Evolutionary conservation across 2,797 vertebrate species (phyloP), one percentile per base, ranked within the genome.

Genomic region (Centroberyx gerrardi): DNA sequence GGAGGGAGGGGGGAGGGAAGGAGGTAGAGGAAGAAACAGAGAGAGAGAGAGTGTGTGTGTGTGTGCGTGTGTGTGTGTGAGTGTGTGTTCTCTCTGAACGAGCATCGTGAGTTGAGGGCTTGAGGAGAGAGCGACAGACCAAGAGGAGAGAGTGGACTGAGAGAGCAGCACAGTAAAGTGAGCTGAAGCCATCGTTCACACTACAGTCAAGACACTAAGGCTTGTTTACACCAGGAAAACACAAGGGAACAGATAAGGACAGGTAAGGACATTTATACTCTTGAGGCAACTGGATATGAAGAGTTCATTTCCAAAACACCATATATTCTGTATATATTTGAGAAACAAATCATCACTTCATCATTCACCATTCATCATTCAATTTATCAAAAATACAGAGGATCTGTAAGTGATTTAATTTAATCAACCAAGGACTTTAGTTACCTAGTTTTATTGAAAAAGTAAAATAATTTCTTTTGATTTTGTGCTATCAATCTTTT

Each of bases 241-340:
- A 36, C 48, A 62, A 59, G 44, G 54, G 36, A 53, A 46, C 28
- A 61, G 18, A 42, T 59, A 49, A n/a, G n/a, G n/a, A 29, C 4
- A 87, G 89, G 91, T 92, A 88, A 86, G 88, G 58, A 3, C 7
- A 71, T 84, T 76, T 67, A 76, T 17, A 9, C 22, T 81, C 56
- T 76, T 28, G 58, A 9, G 7, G 79, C 59, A 75, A 28, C 29
- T 59, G 17, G 2, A 60, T 1, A 38, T 71, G 28, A 56, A 13
- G 10, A 66, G 1, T 44, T 49, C 0, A 36, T 36, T 36, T 36
- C 22, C 22, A 22, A 22, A 22, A 36, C 33, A 36, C 5, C 5
- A 36, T 62, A 17, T 27, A 63, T 9, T 7, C 17, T 13, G 22
- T 46, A 33, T 79, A 1, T 44, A 18, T 15, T 14, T 8, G 15